These are phyloP conservation scores for Oscheius sp. DNA, from an alignment of 2,888 invertebrate genomes.

Conservation along the genomic window DNA sequence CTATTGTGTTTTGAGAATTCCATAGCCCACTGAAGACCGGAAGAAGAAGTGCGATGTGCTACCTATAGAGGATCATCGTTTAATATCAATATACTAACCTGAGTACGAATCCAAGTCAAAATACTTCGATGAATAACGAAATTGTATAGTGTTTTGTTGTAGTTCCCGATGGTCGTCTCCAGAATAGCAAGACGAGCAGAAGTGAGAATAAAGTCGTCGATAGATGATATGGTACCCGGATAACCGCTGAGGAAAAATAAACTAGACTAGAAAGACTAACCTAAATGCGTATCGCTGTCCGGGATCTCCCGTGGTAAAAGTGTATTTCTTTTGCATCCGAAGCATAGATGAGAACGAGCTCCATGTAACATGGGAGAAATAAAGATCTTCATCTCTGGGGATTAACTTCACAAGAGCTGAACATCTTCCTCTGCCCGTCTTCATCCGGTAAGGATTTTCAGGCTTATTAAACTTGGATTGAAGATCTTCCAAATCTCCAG, in stretches of 20 bases:
- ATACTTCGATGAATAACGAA: slow-evolving; percentile 77
- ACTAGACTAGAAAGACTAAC: neutral
- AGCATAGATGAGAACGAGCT: slow-evolving; percentile 64
- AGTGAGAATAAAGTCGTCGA: slow-evolving; percentile 66
- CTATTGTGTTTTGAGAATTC: slow-evolving; percentile 79
- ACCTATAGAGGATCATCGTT: slow-evolving; percentile 9
- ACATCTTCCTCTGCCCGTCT: slow-evolving; percentile 53
- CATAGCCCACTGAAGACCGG: slow-evolving; percentile 53
- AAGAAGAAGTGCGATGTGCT: slow-evolving; percentile 49
- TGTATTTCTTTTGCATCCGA: slow-evolving; percentile 73
- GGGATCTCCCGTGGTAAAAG: slow-evolving; percentile 53
- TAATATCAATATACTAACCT: slow-evolving; percentile 65
- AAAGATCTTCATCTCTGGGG: slow-evolving; percentile 61
- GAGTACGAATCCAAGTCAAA: slow-evolving; percentile 76
- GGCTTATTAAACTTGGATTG: slow-evolving; percentile 68
- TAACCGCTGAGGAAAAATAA: slow-evolving; percentile 30
- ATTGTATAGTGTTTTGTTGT: slow-evolving; percentile 77
- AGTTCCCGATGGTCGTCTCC: slow-evolving; percentile 83
- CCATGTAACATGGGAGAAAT: slow-evolving; percentile 69
- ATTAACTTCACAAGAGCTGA: slow-evolving; percentile 65
- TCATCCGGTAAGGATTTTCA: slow-evolving; percentile 50
- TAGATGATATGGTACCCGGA: slow-evolving; percentile 62
- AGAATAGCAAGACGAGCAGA: slow-evolving; percentile 75
- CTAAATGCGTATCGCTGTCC: slow-evolving; percentile 67
- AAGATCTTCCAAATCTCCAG: slow-evolving; percentile 67